Evolutionary conservation across 2,888 invertebrate species (phyloP), one percentile per base, ranked within the genome.

Genomic region (Marronus borbonicus): DNA sequence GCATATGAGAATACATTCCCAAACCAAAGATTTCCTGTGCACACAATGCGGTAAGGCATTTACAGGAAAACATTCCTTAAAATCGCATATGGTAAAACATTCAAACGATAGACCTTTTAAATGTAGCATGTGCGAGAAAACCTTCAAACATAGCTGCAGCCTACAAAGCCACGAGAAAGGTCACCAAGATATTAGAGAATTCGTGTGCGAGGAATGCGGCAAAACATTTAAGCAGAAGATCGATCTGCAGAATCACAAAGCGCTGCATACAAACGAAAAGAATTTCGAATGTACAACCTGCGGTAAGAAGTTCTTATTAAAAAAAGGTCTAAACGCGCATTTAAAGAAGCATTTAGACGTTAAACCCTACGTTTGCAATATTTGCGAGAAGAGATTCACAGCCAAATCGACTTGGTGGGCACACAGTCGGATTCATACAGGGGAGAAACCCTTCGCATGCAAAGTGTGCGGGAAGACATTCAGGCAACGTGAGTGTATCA

Each of bases 381-480:
- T 39, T 44, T 76, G 76, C 20, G 58, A 44, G 7, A 76, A 55
- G 17, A 14, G 20, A 5, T 76, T 65, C 31, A 10, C 20, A 12
- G 12, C 12, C 10, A 65, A 17, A 12, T 44, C 12, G 2, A 20
- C 44, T 3, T 76, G 55, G 20, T 8, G 58, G 24, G 17, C 14
- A 39, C 76, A 76, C 7, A 4, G 28, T 28, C 12, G 31, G 0
- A 68, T 65, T 49, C 76, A 65, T 55, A 64, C 64, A 3, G 68
- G 60, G 1, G 66, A 14, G 0, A 66, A 66, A 58, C 66, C 65
- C 1, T 66, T 44, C 8, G 14, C 68, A 4, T 76, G 76, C 39
- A 24, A 76, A 17, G 36, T 66, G 2, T 76, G 76, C 5, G 76
- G 44, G 7, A 76, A 76, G 28, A 36, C 1, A 24, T 76, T 76